Evolutionary conservation across 2,888 invertebrate species (phyloP), one percentile per base, ranked within the genome.

Genomic region (Tuta absoluta): DNA sequence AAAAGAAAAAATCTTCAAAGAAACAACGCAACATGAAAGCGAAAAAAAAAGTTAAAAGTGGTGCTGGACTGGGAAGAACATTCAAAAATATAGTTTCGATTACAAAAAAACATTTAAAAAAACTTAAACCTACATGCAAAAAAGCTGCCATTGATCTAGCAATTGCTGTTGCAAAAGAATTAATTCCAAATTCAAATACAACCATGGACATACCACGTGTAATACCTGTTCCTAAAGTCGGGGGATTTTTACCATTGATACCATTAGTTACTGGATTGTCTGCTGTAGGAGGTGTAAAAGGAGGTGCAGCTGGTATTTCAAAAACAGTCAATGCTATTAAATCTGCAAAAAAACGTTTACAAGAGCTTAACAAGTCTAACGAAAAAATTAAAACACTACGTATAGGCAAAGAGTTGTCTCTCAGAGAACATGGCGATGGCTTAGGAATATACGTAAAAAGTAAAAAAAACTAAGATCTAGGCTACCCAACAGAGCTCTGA

Each of bases 361-460:
- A 4, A 10, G 41, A 59, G 21, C 33, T 21, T 12, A 21, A 21
- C 41, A 38, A 11, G 41, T 12, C 59, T 21, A 59, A 59, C 21
- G 14, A 59, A 80, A 49, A 65, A 69, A 82, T 84, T 79, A 84
- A 85, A 74, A 69, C 76, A 56, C 78, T 81, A 53, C 79, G 76
- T 24, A 62, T 81, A 33, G 80, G 82, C 5, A 79, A 76, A 68
- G 80, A 80, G 8, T 45, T 81, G 38, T 74, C 69, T 69, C 64
- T 82, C 7, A 76, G 76, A 67, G 75, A 77, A 60, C 74, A 79
- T 63, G 76, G 68, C 62, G 59, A 67, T 38, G 68, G 68, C 5
- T n/a, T 19, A 11, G 68, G 65, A 37, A 48, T 68, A 37, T 66
- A 53, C 63, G 1, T 66, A 3, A 61, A 58, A 7, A 24, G 14